These are phyloP conservation scores for Heterodera filipjevi DNA, from an alignment of 2,888 invertebrate genomes.

Conservation along the genomic window DNA sequence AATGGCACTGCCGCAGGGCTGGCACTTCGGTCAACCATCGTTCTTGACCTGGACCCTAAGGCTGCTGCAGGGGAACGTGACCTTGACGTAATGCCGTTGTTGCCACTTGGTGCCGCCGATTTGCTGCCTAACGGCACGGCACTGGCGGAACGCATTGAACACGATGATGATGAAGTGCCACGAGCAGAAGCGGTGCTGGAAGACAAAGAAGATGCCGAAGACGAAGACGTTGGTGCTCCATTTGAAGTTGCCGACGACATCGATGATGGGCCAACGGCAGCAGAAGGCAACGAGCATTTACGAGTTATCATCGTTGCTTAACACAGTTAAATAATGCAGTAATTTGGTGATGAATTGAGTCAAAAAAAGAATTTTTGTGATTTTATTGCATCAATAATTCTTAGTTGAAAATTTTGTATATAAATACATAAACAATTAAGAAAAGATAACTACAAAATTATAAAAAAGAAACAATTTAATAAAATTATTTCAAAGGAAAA, in stretches of 20 bases:
- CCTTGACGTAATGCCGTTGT: neutral
- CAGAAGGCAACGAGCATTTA: neutral
- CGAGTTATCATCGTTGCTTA: neutral
- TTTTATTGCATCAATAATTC: too few relatives aligned
- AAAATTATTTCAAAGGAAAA: too few relatives aligned
- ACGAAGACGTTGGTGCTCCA: too few relatives aligned
- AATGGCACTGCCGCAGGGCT: neutral
- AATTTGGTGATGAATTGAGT: neutral
- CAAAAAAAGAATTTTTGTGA: too few relatives aligned
- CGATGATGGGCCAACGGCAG: neutral
- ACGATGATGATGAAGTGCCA: too few relatives aligned
- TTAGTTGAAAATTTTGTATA: too few relatives aligned
- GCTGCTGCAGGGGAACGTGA: neutral
- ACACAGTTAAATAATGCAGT: neutral
- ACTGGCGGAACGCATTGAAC: conserved; percentile 26
- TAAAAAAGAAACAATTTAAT: too few relatives aligned
- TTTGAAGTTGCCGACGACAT: neutral
- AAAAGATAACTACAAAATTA: too few relatives aligned
- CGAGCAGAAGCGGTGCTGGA: neutral
- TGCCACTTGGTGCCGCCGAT: neutral
- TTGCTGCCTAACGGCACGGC: neutral
- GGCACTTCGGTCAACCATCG: neutral
- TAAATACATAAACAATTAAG: too few relatives aligned
- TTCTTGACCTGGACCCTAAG: neutral
- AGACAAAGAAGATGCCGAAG: neutral